Percentiles rank a stretch among this genome's conserved stretches.
Evolutionary conservation across 2,888 invertebrate genomes (phyloP).

Genomic region (Amitus sp.): DNA sequence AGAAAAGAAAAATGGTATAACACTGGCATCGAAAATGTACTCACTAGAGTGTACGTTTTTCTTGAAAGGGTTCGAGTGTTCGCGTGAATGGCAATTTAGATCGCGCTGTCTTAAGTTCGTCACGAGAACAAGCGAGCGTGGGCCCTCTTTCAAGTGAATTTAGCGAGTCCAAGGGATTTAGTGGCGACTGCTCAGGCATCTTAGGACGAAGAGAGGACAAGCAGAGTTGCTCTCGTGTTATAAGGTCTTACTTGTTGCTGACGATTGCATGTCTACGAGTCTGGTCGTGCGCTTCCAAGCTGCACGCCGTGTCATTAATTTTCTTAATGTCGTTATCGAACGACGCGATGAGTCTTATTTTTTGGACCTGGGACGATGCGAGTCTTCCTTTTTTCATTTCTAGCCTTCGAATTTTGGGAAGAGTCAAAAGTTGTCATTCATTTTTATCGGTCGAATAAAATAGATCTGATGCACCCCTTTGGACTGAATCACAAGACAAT

Average conservation of each 20-base stretch:
- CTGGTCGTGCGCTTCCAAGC: constrained; percentile 49
- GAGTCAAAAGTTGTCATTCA: too few relatives aligned
- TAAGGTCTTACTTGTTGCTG: constrained; percentile 63
- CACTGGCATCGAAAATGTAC: too few relatives aligned
- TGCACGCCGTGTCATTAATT: constrained; percentile 41
- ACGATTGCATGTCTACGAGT: constrained; percentile 61
- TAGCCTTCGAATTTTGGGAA: too few relatives aligned
- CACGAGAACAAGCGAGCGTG: constrained; percentile 17
- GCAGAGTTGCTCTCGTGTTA: constrained; percentile 47
- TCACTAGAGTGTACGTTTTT: background rate
- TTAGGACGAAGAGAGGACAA: constrained; percentile 17
- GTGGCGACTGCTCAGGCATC: constrained; percentile 27
- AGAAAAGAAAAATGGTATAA: too few relatives aligned
- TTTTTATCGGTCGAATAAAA: too few relatives aligned
- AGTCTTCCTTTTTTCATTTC: constrained; percentile 26
- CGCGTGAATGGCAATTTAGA: constrained; percentile 34
- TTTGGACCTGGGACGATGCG: too few relatives aligned
- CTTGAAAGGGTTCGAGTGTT: constrained; percentile 17
- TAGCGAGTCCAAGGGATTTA: constrained; percentile 25
- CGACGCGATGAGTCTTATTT: too few relatives aligned
- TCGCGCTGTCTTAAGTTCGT: constrained; percentile 26
- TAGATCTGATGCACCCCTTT: too few relatives aligned
- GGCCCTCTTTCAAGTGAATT: constrained; percentile 44
- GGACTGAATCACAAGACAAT: too few relatives aligned
- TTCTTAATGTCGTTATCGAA: constrained; percentile 32